These are phyloP conservation scores for Fistularia tabacaria DNA, from an alignment of 2,797 vertebrate species.

Conservation along the genomic window DNA sequence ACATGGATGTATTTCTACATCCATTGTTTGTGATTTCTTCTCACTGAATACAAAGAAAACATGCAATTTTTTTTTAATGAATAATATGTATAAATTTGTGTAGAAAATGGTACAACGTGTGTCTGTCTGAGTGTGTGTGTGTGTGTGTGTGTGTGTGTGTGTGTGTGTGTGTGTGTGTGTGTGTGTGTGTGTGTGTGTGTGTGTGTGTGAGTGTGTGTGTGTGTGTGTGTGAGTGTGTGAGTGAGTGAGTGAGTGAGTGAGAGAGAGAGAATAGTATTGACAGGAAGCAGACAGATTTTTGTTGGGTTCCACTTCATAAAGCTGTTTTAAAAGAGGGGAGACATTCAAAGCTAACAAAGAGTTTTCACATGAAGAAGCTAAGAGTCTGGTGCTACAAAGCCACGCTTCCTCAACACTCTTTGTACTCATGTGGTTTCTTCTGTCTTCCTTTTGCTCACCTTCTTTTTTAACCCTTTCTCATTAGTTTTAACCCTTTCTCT, in stretches of 20 bases:
- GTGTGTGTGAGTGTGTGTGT: conserved; percentile 1
- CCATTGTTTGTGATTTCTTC: background rate
- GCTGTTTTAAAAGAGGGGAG: conserved; percentile 47
- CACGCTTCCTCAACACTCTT: conserved; percentile 38
- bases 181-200: background rate
- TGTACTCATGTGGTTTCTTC: conserved; percentile 25
- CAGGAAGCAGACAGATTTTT: conserved; percentile 20
- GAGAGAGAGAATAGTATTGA: background rate
- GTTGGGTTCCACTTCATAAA: conserved; percentile 58
- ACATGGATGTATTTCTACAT: too few relatives aligned
- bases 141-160: background rate
- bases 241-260: background rate
- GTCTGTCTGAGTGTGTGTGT: too few relatives aligned
- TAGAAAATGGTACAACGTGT: too few relatives aligned
- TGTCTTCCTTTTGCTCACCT: conserved; percentile 11
- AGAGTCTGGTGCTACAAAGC: conserved; percentile 28
- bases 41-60: background rate
- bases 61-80: background rate
- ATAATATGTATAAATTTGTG: background rate
- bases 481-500: conserved; percentile 10
- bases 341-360: conserved; percentile 57
- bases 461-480: conserved; percentile 3
- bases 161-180: background rate
- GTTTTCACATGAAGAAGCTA: conserved; percentile 62
- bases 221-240: background rate